phyloP scores from a whole-genome alignment of 2,888 invertebrate species.

The Aphodius sticticus region DNA sequence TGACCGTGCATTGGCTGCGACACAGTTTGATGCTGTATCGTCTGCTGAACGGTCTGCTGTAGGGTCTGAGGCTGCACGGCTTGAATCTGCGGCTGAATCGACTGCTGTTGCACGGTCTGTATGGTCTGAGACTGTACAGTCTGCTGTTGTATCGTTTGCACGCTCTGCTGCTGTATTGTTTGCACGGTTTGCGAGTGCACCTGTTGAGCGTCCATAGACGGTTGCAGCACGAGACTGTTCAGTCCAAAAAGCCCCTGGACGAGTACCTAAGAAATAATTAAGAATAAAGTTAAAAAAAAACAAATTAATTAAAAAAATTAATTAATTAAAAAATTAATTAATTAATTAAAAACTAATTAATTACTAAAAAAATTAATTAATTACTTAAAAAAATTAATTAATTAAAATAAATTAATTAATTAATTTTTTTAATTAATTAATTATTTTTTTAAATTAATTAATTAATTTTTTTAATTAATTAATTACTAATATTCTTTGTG shows the following conservation, averaged over 20 bases:
- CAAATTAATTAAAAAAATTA: background rate
- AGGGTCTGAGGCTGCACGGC: slow-evolving; percentile 49
- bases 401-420: too few species aligned
- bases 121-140: slow-evolving; percentile 60
- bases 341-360: background rate
- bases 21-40: slow-evolving; percentile 56
- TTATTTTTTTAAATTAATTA: too few species aligned
- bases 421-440: too few species aligned
- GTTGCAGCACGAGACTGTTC: slow-evolving; percentile 57
- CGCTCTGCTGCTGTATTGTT: slow-evolving; percentile 59
- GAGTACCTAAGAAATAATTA: slow-evolving; percentile 44
- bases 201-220: slow-evolving; percentile 57
- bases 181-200: slow-evolving; percentile 59
- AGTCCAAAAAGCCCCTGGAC: slow-evolving; percentile 58
- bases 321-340: background rate
- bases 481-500: too few species aligned
- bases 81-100: slow-evolving; percentile 50
- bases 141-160: slow-evolving; percentile 59
- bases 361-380: too few species aligned
- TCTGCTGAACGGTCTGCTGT: slow-evolving; percentile 54
- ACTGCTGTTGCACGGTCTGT: slow-evolving; percentile 58
- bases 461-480: too few species aligned
- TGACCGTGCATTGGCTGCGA: slow-evolving; percentile 52
- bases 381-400: too few species aligned
- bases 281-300: background rate